Base-by-base conservation (phyloP, 2,888 invertebrate species). In the Villa cingulata region DNA sequence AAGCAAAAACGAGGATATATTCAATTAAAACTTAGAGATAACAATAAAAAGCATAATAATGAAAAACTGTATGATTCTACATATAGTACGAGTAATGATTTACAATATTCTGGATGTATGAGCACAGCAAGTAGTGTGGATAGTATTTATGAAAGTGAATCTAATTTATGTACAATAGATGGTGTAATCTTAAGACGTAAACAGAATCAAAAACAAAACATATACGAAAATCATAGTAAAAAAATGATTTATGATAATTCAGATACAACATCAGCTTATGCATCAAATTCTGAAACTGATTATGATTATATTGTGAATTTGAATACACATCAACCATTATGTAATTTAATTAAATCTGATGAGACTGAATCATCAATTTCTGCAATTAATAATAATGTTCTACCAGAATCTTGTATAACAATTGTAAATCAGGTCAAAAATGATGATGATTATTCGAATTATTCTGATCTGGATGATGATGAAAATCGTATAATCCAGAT, bases 301-400 rank as follows among this genome's bases (percentile, higher is more conserved):
- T 81, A 81, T 60, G 72, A 76, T 1, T 78, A 76, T 12, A 77
- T 81, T 49, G 75, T 75, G 3, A 71, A 74, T 49, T 65, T 74
- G 36, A 75, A 77, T 45, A 78, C 76, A 2, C 78, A 77, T 19
- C 74, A 74, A 57, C 74, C 72, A 43, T 57, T 81, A 32, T 32
- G 16, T 14, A 36, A 36, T 23, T 48, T 37, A 39, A 42, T 38
- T 20, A 32, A 38, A 16, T 16, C 10, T n/a, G 37, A 37, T n/a
- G n/a, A n/a, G n/a, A n/a, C n/a, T n/a, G n/a, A 7, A 17, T 9
- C 3, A 37, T 37, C 37, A 37, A 37, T 37, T n/a, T 4, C 23
- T n/a, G n/a, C n/a, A 34, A 15, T 15, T n/a, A 17, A 14, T 37
- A 17, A 7, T 36, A 5, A 61, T 48, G 53, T 62, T 23, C 51